Evolutionary conservation across 2,113 vertebrate genomes (phyloP), one percentile per base, ranked within the genome.

Genomic region (Hemibagrus wyckioides): DNA sequence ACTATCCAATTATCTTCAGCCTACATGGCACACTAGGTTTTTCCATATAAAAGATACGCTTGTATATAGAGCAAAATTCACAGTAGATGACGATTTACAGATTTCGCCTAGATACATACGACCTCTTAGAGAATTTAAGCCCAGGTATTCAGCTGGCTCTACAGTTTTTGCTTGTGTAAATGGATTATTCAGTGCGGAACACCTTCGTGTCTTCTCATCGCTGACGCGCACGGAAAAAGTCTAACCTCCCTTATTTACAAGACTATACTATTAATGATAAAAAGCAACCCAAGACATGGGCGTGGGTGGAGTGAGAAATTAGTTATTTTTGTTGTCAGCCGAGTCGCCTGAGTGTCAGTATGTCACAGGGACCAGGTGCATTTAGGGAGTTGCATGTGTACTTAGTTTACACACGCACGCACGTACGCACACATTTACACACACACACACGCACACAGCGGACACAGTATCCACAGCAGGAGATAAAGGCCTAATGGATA

Each of bases 191-290:
- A 50, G 23, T 44, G 63, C 41, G 65, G 39, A 77, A 85, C 69
- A 85, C 79, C 67, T 61, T 39, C 44, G 79, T 33, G 76, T 17
- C 33, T 67, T 82, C 82, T 67, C 71, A 80, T 28, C 11, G 77
- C 86, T 86, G 88, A 86, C 83, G 21, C 63, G 50, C 41, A 90
- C 23, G 83, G 87, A 87, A 90, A 87, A 90, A 82, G 39, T 28
- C 44, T 71, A 82, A 82, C 86, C 61, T 89, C 75, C 86, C 90
- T 73, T 90, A 90, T 90, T 84, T 89, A 88, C 81, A 30, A 84
- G 88, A 30, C 52, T 73, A 33, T 56, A 52, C 28, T 84, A 84
- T 90, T 85, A 81, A 86, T 85, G 86, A 82, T 85, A 88, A 86
- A n/a, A 89, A 89, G 76, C 86, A 86, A 88, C 50, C 44, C 52